Conservation (phyloP, 2,888 invertebrate species). For the Scaptomyza parva region DNA sequence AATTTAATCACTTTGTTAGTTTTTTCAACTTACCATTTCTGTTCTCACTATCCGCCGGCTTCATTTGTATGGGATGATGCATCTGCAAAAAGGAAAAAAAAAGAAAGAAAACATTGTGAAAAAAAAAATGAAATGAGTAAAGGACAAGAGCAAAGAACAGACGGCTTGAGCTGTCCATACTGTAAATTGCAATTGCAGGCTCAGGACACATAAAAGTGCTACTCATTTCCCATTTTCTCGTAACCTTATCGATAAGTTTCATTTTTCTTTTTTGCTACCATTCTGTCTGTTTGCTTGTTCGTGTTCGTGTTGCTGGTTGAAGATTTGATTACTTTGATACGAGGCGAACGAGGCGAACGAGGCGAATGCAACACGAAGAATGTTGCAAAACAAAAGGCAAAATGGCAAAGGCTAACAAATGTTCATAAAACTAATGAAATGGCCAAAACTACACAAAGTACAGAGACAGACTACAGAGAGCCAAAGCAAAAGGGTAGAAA, state of each 20-base stretch:
- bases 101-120: constrained; percentile 11
- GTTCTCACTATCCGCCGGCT: constrained; percentile 99
- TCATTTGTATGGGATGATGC: constrained; percentile 99
- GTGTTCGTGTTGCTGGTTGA: constrained; percentile 16
- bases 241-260: constrained; percentile 5
- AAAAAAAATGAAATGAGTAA: not conserved
- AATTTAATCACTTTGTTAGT: not conserved
- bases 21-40: constrained; percentile 94
- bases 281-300: constrained; percentile 3
- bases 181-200: constrained; percentile 42
- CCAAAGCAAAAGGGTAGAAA: not conserved
- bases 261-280: constrained; percentile 15
- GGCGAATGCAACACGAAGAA: constrained; percentile 29
- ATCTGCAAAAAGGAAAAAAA: constrained; percentile 89
- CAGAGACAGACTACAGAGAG: constrained; percentile 4
- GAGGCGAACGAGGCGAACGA: constrained; percentile 40
- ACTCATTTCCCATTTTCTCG: not conserved
- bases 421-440: constrained; percentile 63
- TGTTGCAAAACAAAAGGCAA: constrained; percentile 32
- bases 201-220: constrained; percentile 19
- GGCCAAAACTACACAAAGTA: constrained; percentile 18
- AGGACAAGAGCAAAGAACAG: constrained; percentile 35
- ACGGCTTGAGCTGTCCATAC: constrained; percentile 11
- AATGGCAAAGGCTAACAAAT: constrained; percentile 54
- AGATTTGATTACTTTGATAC: constrained; percentile 65